Conservation (phyloP, 2,888 invertebrate species). For the Pollenia griseotomentosa region DNA sequence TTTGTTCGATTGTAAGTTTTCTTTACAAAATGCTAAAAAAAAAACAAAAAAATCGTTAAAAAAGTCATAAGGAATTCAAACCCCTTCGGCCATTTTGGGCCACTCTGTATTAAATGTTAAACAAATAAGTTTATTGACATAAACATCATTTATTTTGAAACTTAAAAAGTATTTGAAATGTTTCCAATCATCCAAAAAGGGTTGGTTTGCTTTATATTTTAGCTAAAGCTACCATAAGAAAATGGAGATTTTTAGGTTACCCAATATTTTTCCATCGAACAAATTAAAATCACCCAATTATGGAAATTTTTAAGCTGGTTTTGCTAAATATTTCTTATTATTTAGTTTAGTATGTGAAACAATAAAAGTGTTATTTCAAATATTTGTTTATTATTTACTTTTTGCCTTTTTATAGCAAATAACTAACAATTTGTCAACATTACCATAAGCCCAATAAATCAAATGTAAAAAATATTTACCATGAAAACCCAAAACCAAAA, state of each 20-base stretch:
- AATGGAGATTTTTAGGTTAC: conserved; percentile 13
- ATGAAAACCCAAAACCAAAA: background rate
- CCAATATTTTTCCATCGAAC: conserved; percentile 23
- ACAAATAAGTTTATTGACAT: too few relatives aligned
- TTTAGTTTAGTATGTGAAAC: background rate
- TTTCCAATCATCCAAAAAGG: too few relatives aligned
- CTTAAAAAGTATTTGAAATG: too few relatives aligned
- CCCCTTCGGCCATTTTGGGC: too few relatives aligned
- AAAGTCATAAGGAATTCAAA: too few relatives aligned
- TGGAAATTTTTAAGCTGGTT: conserved; percentile 35
- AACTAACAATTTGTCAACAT: conserved; percentile 50
- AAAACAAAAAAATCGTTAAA: too few relatives aligned
- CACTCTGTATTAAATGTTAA: too few relatives aligned
- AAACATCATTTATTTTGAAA: too few relatives aligned
- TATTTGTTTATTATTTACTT: background rate
- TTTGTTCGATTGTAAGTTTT: too few relatives aligned
- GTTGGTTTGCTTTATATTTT: too few relatives aligned
- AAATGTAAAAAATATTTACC: conserved; percentile 42
- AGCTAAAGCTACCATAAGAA: too few relatives aligned
- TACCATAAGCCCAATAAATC: conserved; percentile 52
- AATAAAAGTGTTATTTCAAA: conserved; percentile 55
- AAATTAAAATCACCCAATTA: background rate
- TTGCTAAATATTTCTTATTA: background rate
- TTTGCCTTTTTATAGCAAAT: conserved; percentile 40
- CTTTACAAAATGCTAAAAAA: too few relatives aligned